A percentile compares a stretch with the other conserved stretches of the same genome.
These are phyloP conservation scores for Pollenia angustigena DNA, from an alignment of 2,888 invertebrate genomes.

Conservation along the genomic window DNA sequence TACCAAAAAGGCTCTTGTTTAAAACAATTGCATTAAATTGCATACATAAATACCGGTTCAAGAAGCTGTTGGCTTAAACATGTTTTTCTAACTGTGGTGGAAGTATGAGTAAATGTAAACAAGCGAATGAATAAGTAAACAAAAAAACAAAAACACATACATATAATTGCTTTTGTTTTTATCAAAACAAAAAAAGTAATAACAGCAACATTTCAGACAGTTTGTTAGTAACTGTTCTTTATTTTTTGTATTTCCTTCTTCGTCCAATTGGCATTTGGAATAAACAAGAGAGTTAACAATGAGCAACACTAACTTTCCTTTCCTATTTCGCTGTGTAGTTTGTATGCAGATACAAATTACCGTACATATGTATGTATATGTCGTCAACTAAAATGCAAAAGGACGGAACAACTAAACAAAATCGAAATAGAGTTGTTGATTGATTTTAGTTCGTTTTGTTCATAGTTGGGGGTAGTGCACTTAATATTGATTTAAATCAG, in stretches of 20 bases:
- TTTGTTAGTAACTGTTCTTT: constrained; percentile 62
- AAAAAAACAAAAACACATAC: not conserved
- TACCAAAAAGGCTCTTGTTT: not conserved
- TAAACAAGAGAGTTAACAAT: constrained; percentile 42
- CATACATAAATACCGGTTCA: constrained; percentile 38
- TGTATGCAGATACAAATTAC: not conserved
- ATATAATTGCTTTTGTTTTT: constrained; percentile 33
- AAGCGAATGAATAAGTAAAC: not conserved
- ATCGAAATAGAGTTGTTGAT: too few species aligned
- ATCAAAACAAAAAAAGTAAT: constrained; percentile 32
- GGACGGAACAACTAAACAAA: too few species aligned
- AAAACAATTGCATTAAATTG: not conserved
- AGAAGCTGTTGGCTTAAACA: not conserved
- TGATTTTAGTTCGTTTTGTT: too few species aligned
- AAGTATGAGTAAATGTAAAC: not conserved
- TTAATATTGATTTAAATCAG: too few species aligned
- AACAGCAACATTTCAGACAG: constrained; percentile 42
- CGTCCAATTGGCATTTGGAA: constrained; percentile 64
- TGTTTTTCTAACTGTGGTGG: constrained; percentile 7
- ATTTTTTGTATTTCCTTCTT: constrained; percentile 49
- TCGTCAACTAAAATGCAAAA: too few species aligned
- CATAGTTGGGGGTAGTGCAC: too few species aligned
- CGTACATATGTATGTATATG: not conserved
- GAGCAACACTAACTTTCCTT: constrained; percentile 46
- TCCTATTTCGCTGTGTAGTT: constrained; percentile 31